Base-by-base conservation (phyloP, 2,888 invertebrate genomes). In the Apotomis capreana region DNA sequence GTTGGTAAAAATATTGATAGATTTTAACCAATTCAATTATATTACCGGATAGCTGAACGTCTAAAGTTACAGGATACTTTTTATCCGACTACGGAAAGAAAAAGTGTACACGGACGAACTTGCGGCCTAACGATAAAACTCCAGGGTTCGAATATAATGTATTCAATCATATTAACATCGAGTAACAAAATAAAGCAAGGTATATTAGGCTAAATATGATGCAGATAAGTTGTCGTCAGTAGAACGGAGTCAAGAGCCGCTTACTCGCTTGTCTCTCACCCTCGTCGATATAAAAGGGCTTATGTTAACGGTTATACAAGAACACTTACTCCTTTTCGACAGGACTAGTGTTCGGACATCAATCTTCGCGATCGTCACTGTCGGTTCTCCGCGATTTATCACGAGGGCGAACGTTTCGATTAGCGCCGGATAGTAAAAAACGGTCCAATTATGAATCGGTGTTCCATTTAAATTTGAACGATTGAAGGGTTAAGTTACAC, bases 331-430 rank as follows among this genome's bases (percentile, higher is more conserved):
- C 46, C 59, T 37, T 59, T 59, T 59, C 10, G 10, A 13, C 13
- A 9, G 59, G 51, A 37, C 10, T 46, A 67, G 61, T 78, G 78
- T 70, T 64, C 73, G 76, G 74, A 74, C 91, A 91, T 92, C 88
- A 91, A 91, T 91, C 91, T 90, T 87, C 80, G 79, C 83, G 84
- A 83, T 86, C 89, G 87, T 89, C 89, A 88, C 86, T 87, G 90
- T 88, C 89, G 84, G 81, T 81, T 80, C 81, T 77, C 84, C 86
- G 85, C 89, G 87, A 91, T 92, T 90, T 91, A 92, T 92, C 91
- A 91, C 85, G 73, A 60, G 74, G 80, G 82, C 83, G 85, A 88
- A 84, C 87, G 89, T 89, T 89, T 92, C 91, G 91, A 91, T 91
- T 91, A 91, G 87, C 89, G 87, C 87, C 87, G 87, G 83, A 83